Percentiles rank a stretch among this genome's conserved stretches.
phyloP scores from a whole-genome alignment of 2,113 vertebrate genomes.

The Caranx ignobilis region DNA sequence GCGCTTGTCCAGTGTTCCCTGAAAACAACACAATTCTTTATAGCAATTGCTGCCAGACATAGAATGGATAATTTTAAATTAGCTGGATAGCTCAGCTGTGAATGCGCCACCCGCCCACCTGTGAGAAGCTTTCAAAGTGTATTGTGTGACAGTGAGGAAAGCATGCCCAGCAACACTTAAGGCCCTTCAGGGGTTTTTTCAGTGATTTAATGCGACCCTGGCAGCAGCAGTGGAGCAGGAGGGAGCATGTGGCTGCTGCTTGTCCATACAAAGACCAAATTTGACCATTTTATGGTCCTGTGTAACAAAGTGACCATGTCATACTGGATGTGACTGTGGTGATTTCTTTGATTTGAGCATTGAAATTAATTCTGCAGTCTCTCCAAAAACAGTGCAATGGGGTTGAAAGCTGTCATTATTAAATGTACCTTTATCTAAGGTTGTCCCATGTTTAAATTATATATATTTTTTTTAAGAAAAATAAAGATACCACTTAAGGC shows the following conservation, averaged over 20 bases:
- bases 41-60: constrained; percentile 14
- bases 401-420: background rate
- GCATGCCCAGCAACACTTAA: constrained; percentile 24
- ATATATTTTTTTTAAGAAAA: background rate
- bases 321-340: background rate
- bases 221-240: constrained; percentile 7
- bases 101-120: constrained; percentile 49
- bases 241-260: background rate
- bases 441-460: background rate
- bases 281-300: background rate
- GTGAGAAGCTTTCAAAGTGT: constrained; percentile 34
- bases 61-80: constrained; percentile 41
- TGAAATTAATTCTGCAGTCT: background rate
- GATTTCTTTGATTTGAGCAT: background rate
- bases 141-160: constrained; percentile 18
- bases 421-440: background rate
- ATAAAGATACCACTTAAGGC: background rate
- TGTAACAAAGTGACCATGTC: background rate
- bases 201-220: background rate
- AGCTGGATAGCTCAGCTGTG: constrained; percentile 27
- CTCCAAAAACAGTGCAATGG: background rate
- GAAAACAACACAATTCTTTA: constrained; percentile 11
- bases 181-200: constrained; percentile 34
- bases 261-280: background rate
- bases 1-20: background rate